Evolutionary conservation across 2,888 invertebrate genomes (phyloP).

Genomic region (Lottia gigantea): DNA sequence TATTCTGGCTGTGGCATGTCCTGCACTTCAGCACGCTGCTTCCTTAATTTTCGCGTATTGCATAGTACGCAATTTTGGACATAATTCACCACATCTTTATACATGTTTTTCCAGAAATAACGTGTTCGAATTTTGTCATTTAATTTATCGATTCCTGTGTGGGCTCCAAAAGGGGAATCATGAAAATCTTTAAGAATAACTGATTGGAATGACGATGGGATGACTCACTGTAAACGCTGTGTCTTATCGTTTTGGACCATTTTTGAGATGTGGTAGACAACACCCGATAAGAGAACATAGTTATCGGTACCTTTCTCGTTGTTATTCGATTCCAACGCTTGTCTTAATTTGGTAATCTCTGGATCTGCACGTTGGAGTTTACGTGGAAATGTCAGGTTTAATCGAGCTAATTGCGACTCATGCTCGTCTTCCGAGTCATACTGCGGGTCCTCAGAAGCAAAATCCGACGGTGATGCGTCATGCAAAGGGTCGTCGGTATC

Average conservation of each 20-base stretch:
- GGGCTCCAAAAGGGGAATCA: neutral
- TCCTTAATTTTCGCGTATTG: neutral
- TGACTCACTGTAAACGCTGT: neutral
- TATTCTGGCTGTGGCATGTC: conserved; percentile 7
- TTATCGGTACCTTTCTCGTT: neutral
- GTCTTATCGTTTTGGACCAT: neutral
- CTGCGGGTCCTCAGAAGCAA: no score
- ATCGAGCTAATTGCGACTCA: no score
- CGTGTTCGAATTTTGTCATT: no score
- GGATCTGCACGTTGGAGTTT: conserved; percentile 2
- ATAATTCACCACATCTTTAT: neutral
- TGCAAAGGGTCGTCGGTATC: conserved; percentile 1
- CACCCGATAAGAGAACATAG: neutral
- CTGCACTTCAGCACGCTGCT: neutral
- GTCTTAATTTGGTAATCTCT: neutral
- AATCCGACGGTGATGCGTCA: no score
- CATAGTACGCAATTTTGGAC: conserved; percentile 7
- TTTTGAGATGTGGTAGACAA: conserved; percentile 2
- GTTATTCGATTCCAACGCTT: neutral
- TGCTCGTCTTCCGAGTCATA: neutral
- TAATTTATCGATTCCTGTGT: conserved; percentile 9
- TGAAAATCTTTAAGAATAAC: neutral
- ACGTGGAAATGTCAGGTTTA: neutral
- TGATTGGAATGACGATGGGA: neutral
- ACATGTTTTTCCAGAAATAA: conserved; percentile 13